Conservation (phyloP, 2,113 vertebrate species). For the Piliocolobus tephrosceles region DNA sequence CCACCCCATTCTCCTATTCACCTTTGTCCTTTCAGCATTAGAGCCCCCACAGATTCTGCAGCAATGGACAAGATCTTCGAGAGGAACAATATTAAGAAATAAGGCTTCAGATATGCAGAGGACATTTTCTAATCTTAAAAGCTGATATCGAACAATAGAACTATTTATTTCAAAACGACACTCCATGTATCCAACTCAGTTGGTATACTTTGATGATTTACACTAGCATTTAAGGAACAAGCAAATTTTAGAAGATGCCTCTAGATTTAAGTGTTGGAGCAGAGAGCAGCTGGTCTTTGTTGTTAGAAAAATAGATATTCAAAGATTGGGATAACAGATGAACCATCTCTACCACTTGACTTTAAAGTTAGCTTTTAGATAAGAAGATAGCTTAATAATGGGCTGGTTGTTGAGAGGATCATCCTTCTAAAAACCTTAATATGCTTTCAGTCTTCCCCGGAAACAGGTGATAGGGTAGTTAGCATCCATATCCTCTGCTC, state of each 20-base stretch:
- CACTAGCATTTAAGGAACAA: neutral
- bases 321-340: neutral
- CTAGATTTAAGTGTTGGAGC: neutral
- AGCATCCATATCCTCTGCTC: slow-evolving; percentile 38
- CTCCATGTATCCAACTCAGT: neutral
- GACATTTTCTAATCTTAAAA: neutral
- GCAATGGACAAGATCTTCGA: neutral
- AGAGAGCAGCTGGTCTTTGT: neutral
- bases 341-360: neutral
- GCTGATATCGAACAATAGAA: neutral
- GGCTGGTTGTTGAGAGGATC: neutral
- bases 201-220: neutral
- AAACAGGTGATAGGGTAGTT: slow-evolving; percentile 61
- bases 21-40: neutral
- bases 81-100: neutral
- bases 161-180: neutral
- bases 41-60: neutral
- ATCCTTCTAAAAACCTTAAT: slow-evolving; percentile 9
- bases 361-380: slow-evolving; percentile 39
- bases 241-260: neutral
- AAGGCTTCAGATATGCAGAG: neutral
- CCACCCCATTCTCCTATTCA: neutral
- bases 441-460: slow-evolving; percentile 26
- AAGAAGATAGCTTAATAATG: slow-evolving; percentile 46
- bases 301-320: slow-evolving; percentile 23